Evolutionary conservation across 2,113 vertebrate species (phyloP).

Genomic region (Labrus mixtus): DNA sequence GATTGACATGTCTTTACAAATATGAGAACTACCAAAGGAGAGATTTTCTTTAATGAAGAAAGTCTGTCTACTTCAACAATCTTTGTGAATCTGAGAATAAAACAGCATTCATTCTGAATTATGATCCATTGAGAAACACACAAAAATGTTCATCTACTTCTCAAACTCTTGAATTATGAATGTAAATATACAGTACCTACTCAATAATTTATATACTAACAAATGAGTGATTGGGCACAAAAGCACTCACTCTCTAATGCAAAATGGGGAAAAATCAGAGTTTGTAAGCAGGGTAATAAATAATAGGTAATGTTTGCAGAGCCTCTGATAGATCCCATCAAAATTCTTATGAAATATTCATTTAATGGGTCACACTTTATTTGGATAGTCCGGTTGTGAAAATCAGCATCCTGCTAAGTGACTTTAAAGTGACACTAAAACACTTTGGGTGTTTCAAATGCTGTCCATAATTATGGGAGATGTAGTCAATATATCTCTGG

Average conservation of each 20-base stretch:
- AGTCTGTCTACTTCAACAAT: conserved; percentile 24
- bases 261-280: conserved; percentile 54
- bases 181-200: conserved; percentile 55
- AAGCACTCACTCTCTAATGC: conserved; percentile 56
- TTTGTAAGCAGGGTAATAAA: conserved; percentile 52
- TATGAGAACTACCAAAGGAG: not conserved
- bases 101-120: conserved; percentile 22
- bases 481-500: conserved; percentile 49
- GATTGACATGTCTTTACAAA: conserved; percentile 10
- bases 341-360: conserved; percentile 72
- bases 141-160: conserved; percentile 49
- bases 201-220: conserved; percentile 65
- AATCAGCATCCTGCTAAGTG: conserved; percentile 53
- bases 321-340: conserved; percentile 58
- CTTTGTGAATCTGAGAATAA: conserved; percentile 8
- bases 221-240: conserved; percentile 56
- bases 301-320: conserved; percentile 62
- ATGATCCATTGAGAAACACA: conserved; percentile 35
- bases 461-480: conserved; percentile 58
- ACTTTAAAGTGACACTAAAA: conserved; percentile 65
- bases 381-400: conserved; percentile 63
- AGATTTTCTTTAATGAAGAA: conserved; percentile 9
- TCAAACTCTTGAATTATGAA: conserved; percentile 60
- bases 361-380: conserved; percentile 69
- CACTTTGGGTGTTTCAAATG: conserved; percentile 60